A percentile compares a stretch with the other conserved stretches of the same genome.
These are phyloP conservation scores for Caenorhabditis macrosperma DNA, from an alignment of 2,888 invertebrate genomes.

Conservation along the genomic window DNA sequence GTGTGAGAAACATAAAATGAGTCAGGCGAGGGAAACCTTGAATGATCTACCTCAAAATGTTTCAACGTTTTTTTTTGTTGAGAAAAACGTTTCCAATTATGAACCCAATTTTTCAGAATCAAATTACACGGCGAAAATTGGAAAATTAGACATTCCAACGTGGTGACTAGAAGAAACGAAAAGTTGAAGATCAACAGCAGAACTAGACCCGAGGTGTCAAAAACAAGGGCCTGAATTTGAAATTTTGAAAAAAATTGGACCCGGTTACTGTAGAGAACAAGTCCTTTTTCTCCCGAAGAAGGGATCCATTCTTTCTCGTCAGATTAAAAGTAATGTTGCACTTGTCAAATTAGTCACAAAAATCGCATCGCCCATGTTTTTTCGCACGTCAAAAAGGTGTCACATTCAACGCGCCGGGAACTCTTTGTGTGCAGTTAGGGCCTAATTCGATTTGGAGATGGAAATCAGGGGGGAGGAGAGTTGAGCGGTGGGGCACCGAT, in stretches of 20 bases:
- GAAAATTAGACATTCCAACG: neutral
- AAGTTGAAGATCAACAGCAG: no score
- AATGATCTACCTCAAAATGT: no score
- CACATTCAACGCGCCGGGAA: constrained; percentile 26
- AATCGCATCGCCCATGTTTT: constrained; percentile 13
- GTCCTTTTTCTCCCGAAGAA: neutral
- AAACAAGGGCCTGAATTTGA: neutral
- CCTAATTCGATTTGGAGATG: constrained; percentile 51
- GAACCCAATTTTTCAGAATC: neutral
- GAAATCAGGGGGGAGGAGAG: constrained; percentile 17
- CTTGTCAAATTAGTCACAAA: constrained; percentile 56
- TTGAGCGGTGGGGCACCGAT: constrained; percentile 37
- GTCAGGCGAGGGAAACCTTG: neutral
- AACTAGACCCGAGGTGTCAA: neutral
- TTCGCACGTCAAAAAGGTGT: constrained; percentile 50
- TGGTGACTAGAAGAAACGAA: no score
- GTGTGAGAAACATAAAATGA: neutral
- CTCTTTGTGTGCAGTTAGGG: constrained; percentile 10
- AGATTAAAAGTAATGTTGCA: constrained; percentile 46
- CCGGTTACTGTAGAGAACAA: constrained; percentile 26
- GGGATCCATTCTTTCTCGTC: neutral
- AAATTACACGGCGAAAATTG: neutral
- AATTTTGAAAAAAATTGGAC: neutral
- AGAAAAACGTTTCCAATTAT: neutral
- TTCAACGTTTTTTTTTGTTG: no score